phyloP scores from a whole-genome alignment of 2,797 vertebrate species.

The Carcharodon carcharias region DNA sequence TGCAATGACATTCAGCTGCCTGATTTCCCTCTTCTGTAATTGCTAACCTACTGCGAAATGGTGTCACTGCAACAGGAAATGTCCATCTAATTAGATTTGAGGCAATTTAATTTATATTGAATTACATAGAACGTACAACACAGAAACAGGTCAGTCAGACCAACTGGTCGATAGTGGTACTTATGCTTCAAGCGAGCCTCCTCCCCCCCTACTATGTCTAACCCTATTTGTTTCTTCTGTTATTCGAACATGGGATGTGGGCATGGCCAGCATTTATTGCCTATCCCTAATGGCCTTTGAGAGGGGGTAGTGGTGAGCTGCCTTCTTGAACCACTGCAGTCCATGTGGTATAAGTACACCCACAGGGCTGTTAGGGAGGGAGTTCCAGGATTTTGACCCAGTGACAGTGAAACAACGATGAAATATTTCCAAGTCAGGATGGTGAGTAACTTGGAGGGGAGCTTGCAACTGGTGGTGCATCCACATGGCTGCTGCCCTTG shows the following conservation, averaged over 20 bases:
- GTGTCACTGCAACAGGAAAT: neutral
- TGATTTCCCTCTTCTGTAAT: neutral
- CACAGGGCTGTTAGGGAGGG: neutral
- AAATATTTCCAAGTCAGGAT: neutral
- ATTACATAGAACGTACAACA: neutral
- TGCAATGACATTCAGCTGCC: neutral
- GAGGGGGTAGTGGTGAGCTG: neutral
- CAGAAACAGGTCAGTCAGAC: neutral
- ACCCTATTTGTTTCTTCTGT: neutral
- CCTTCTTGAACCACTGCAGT: neutral
- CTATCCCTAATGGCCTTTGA: neutral
- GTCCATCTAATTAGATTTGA: neutral
- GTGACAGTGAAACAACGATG: neutral
- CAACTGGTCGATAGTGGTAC: neutral
- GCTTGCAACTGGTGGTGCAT: neutral
- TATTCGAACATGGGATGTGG: neutral
- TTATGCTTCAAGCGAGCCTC: neutral
- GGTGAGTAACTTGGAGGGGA: neutral
- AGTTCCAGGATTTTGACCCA: neutral
- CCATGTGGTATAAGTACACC: neutral
- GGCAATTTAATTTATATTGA: neutral
- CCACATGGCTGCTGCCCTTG: neutral
- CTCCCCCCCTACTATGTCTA: neutral
- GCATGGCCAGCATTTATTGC: neutral
- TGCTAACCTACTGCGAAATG: neutral